Evolutionary conservation across 2,797 vertebrate genomes (phyloP).

Genomic region (Hipposideros larvatus): DNA sequence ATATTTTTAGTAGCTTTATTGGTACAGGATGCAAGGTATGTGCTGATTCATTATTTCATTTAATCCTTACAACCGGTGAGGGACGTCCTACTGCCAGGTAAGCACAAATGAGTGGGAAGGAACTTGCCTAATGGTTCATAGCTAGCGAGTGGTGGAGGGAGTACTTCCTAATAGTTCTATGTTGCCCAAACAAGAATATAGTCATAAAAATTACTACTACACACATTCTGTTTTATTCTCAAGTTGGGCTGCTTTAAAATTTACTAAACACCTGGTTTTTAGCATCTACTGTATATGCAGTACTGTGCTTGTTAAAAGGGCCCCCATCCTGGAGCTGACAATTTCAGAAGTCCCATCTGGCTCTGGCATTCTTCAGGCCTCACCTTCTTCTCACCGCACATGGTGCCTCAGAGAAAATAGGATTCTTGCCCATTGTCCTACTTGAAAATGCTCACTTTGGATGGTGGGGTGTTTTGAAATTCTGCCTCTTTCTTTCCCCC

Average conservation of each 20-base stretch:
- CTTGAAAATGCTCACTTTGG: not conserved
- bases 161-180: not conserved
- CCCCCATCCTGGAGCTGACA: not conserved
- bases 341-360: not conserved
- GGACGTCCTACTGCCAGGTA: not conserved
- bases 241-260: not conserved
- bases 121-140: not conserved
- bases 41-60: not conserved
- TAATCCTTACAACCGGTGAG: not conserved
- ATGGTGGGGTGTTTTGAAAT: not conserved
- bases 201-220: not conserved
- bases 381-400: not conserved
- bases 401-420: not conserved
- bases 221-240: not conserved
- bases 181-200: not conserved
- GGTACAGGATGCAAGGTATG: not conserved
- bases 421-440: not conserved
- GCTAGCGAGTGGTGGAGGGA: not conserved
- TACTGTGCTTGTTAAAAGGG: not conserved
- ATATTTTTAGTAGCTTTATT: conserved; percentile 56
- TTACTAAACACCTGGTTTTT: not conserved
- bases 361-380: not conserved
- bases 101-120: not conserved
- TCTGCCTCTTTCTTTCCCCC: not conserved
- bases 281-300: not conserved